Evolutionary conservation across 2,888 invertebrate genomes (phyloP), one percentile per base, ranked within the genome.

Genomic region (Sphaeridia pumilis): DNA sequence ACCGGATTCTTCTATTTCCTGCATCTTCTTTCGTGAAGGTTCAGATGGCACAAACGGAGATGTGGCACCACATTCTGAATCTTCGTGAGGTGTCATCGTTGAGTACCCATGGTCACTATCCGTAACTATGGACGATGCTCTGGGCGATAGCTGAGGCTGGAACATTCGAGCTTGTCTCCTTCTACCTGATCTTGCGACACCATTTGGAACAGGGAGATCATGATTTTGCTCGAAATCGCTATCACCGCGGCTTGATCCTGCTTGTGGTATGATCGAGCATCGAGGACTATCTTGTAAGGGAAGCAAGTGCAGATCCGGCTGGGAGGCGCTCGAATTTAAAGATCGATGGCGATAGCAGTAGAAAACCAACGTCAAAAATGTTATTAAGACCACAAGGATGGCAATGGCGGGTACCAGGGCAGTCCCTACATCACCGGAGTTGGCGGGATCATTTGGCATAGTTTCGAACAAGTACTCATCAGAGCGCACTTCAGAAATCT

Each of bases 41-140:
- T 53, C 55, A 12, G 46, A 35, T 7, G 42, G 26, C 2, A 57
- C 49, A 31, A 49, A 36, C 4, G 57, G 52, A 4, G 51, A 12
- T 1, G 55, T 24, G 3, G 49, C 57, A 17, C 57, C 57, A 44
- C 55, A 55, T 25, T 88, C 87, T 1, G 85, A 86, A 68, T 88
- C 88, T 67, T 89, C 88, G 65, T 88, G 87, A 1, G 87, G 87
- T 1, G 88, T 89, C 89, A 89, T 89, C 0, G 89, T 89, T 2
- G 88, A 89, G 71, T 93, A 93, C 2, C 93, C 93, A 68, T 92
- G 89, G 73, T 93, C 93, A n/a, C 87, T 89, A 65, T 83, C 83
- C 42, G 53, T 53, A 2, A 47, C 50, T 10, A 48, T 42, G n/a
- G 36, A 22, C 20, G 54, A 52, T 1, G 54, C 55, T 20, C 57